Evolutionary conservation across 1,140 invertebrate genomes (phyloP), one percentile per base, ranked within the genome.

Genomic region (Hyphantria cunea): DNA sequence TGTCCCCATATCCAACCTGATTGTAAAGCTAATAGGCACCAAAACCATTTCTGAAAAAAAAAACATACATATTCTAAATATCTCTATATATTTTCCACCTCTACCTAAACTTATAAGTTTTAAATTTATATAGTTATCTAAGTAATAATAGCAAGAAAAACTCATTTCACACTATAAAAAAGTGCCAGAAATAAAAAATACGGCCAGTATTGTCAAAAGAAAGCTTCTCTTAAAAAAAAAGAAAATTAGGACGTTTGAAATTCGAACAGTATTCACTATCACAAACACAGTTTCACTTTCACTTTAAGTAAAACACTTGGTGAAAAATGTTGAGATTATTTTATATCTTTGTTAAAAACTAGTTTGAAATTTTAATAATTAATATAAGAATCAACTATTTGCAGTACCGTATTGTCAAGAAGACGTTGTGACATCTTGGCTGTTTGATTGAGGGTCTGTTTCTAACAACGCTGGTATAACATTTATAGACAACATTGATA

Each of bases 401-500:
- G 37, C 3, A 68, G 50, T 89, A 89, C 84, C 83, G 80, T 85
- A 66, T 74, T 72, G 14, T 69, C 39, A 14, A 61, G 41, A 11
- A 78, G 69, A 78, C 82, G 86, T 87, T 76, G 80, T 75, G 74
- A 79, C 87, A 90, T 90, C 80, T 79, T 81, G 87, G 67, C 48
- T 39, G 70, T 58, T 77, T 79, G 78, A 74, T 68, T 70, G 73
- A 76, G 60, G 80, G 71, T 88, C 82, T 77, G 49, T 54, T 63
- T 37, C 64, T 74, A 41, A 74, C 59, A 64, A 65, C 55, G 17
- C 54, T 60, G 76, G 69, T 72, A 80, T 60, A 75, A 78, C 67
- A 86, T 90, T 88, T 90, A 90, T 90, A 90, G 76, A 81, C 64
- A 64, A 65, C 51, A 74, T 61, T 39, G 65, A 72, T 64, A 63